Percentiles rank a stretch among this genome's conserved stretches.
These are phyloP conservation scores for Rhynchophorus ferrugineus DNA, from an alignment of 1,140 invertebrate species.

Conservation along the genomic window DNA sequence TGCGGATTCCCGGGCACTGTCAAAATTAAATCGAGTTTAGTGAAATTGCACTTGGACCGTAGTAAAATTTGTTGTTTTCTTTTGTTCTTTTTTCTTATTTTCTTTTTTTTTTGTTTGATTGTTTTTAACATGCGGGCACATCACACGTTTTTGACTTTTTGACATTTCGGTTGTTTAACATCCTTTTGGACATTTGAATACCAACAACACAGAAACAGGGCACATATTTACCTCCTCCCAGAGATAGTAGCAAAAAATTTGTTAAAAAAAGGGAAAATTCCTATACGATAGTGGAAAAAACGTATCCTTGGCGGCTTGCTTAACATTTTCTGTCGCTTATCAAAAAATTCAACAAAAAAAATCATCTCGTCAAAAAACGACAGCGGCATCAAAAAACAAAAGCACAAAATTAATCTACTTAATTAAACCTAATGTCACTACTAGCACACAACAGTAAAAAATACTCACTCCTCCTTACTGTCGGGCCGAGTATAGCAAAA, in stretches of 20 bases:
- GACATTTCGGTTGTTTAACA: slow-evolving; percentile 21
- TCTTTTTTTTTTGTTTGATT: slow-evolving; percentile 5
- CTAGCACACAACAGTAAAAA: slow-evolving; percentile 40
- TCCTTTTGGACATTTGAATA: slow-evolving; percentile 44
- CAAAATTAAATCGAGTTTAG: slow-evolving; percentile 32
- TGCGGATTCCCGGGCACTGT: slow-evolving; percentile 94
- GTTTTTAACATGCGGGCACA: slow-evolving; percentile 35
- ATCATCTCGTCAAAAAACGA: slow-evolving; percentile 10
- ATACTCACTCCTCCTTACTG: slow-evolving; percentile 42
- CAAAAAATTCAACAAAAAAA: slow-evolving; percentile 2
- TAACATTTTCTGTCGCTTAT: not conserved
- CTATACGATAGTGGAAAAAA: slow-evolving; percentile 12
- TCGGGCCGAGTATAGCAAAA: slow-evolving; percentile 41
- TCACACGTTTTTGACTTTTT: slow-evolving; percentile 30
- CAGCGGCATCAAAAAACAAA: slow-evolving; percentile 15
- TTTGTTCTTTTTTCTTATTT: too few relatives aligned
- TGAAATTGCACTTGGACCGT: not conserved
- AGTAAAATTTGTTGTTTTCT: too few relatives aligned
- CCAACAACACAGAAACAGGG: slow-evolving; percentile 42
- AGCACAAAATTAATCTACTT: slow-evolving; percentile 31
- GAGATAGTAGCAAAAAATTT: slow-evolving; percentile 33
- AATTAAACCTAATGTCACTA: slow-evolving; percentile 32
- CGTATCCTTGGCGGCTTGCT: slow-evolving; percentile 4
- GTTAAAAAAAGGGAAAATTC: slow-evolving; percentile 5
- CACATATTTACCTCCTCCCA: slow-evolving; percentile 40